These are phyloP conservation scores for Vespertilio murinus DNA, from an alignment of 2,797 vertebrate genomes.

Conservation along the genomic window DNA sequence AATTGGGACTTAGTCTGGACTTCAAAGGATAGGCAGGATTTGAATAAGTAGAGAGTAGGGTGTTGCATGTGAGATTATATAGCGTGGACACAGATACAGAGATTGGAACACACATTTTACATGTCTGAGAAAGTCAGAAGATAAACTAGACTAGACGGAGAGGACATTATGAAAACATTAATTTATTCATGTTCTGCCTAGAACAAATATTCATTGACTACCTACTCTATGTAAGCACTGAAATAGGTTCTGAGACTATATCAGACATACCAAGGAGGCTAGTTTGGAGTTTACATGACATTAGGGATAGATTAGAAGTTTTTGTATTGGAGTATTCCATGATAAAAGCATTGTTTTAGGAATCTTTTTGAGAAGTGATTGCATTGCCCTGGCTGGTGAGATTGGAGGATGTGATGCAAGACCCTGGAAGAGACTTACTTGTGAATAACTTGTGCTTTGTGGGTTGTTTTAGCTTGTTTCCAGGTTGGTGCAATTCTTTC, in stretches of 20 bases:
- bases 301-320: conserved; percentile 15
- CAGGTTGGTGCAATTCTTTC: neutral
- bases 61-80: neutral
- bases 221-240: neutral
- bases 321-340: neutral
- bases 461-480: neutral
- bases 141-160: neutral
- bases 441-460: neutral
- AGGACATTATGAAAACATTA: neutral
- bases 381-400: neutral
- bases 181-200: neutral
- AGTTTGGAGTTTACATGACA: conserved; percentile 11
- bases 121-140: neutral
- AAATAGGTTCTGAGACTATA: neutral
- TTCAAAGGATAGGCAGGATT: conserved; percentile 17
- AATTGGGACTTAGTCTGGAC: conserved; percentile 1
- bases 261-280: neutral
- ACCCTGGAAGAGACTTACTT: neutral
- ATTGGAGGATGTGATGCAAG: neutral
- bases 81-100: neutral
- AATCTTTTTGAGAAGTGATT: conserved; percentile 42
- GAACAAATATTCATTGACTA: neutral
- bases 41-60: neutral
- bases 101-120: neutral
- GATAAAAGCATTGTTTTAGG: neutral